Percentiles rank a stretch among this genome's conserved stretches.
These are phyloP conservation scores for Brachionus plicatilis DNA, from an alignment of 1,140 invertebrate genomes.

Conservation along the genomic window DNA sequence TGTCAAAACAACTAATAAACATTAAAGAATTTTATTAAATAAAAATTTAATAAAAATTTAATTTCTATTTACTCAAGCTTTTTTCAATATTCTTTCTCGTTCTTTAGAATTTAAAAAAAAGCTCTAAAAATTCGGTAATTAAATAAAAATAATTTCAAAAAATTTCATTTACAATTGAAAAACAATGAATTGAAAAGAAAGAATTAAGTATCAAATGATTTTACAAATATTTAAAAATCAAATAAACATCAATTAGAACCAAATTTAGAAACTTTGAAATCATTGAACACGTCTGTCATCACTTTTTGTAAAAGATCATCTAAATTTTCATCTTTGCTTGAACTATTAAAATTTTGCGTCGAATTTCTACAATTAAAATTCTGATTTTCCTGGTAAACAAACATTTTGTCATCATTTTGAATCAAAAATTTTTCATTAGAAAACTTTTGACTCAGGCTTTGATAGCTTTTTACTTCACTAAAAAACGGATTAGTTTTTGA, in stretches of 20 bases:
- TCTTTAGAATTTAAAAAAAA: too few relatives aligned
- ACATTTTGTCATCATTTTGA: not conserved
- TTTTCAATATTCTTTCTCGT: too few relatives aligned
- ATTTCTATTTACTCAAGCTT: too few relatives aligned
- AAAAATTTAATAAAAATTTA: too few relatives aligned
- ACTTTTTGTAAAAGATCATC: conserved; percentile 35
- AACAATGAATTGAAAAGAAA: too few relatives aligned
- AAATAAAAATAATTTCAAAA: not conserved
- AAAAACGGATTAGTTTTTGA: not conserved
- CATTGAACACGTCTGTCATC: conserved; percentile 25
- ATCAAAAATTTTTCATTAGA: not conserved
- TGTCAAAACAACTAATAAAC: too few relatives aligned
- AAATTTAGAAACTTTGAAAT: not conserved
- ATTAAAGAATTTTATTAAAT: too few relatives aligned
- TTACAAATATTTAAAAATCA: not conserved
- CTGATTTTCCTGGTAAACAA: not conserved
- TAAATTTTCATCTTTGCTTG: not conserved
- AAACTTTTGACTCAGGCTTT: not conserved
- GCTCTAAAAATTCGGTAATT: not conserved
- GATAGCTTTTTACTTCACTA: not conserved
- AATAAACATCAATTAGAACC: not conserved
- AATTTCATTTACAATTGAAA: not conserved
- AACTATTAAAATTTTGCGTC: not conserved
- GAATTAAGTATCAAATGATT: not conserved
- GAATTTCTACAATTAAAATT: not conserved